Evolutionary conservation across 2,888 invertebrate species (phyloP).

Genomic region (Tenthredo scrophulariae): DNA sequence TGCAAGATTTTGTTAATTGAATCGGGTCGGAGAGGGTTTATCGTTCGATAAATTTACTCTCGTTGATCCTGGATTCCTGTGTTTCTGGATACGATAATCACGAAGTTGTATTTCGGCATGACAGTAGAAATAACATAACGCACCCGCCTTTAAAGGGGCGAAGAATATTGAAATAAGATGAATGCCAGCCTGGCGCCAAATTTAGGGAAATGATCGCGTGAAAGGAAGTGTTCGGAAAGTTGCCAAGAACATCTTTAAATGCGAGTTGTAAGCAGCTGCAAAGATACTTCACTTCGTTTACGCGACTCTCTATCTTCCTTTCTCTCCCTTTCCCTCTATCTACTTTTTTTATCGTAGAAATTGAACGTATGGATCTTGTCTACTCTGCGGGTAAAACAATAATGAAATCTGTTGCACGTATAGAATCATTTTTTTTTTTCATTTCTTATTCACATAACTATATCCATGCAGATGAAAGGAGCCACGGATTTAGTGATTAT

Average conservation of each 20-base stretch:
- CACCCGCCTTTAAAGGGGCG: background rate
- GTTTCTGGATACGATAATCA: background rate
- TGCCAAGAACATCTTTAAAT: constrained; percentile 18
- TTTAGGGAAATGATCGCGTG: constrained; percentile 18
- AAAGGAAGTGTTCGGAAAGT: constrained; percentile 25
- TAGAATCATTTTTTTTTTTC: too few relatives aligned
- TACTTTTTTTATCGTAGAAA: background rate
- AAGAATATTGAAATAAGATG: background rate
- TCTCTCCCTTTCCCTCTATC: background rate
- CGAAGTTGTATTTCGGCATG: background rate
- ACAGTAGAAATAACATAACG: background rate
- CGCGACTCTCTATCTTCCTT: background rate
- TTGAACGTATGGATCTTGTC: background rate
- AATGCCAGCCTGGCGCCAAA: constrained; percentile 8
- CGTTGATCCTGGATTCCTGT: background rate
- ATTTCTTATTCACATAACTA: too few relatives aligned
- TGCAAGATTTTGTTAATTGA: constrained; percentile 23
- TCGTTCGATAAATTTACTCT: background rate
- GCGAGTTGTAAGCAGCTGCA: constrained; percentile 27
- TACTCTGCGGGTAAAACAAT: background rate
- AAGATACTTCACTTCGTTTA: constrained; percentile 24
- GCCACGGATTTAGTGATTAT: background rate
- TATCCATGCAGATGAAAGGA: too few relatives aligned
- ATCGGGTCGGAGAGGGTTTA: background rate
- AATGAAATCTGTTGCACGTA: background rate